phyloP scores from a whole-genome alignment of 2,113 vertebrate species.

The Oryzias melastigma region DNA sequence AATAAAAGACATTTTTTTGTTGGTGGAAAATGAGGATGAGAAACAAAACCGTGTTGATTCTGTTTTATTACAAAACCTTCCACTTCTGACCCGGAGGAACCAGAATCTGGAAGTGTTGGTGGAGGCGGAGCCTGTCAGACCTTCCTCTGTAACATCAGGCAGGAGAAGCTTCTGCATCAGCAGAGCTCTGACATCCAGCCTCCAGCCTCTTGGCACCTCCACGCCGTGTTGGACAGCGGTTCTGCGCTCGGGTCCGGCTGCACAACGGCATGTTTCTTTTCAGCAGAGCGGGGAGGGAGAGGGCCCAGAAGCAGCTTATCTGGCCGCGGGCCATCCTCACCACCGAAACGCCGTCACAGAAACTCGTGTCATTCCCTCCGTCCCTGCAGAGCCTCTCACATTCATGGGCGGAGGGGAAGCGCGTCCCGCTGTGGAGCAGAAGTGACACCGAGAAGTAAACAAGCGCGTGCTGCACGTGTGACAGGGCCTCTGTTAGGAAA shows the following conservation, averaged over 20 bases:
- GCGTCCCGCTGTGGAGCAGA: constrained; percentile 44
- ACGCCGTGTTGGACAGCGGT: constrained; percentile 45
- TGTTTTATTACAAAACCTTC: too few species aligned
- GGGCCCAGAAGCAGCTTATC: constrained; percentile 40
- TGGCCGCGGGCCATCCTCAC: constrained; percentile 63
- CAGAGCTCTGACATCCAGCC: constrained; percentile 25
- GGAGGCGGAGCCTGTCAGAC: too few species aligned
- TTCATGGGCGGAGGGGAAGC: constrained; percentile 36
- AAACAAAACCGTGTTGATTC: too few species aligned
- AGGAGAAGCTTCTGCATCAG: constrained; percentile 24
- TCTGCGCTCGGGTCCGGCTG: constrained; percentile 32
- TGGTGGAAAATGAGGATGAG: too few species aligned
- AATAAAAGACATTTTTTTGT: too few species aligned
- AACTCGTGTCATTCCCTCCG: constrained; percentile 17
- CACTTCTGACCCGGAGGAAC: too few species aligned
- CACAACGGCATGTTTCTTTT: constrained; percentile 65
- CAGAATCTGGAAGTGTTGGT: too few species aligned
- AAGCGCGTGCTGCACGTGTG: constrained; percentile 30
- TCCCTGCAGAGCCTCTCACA: constrained; percentile 32
- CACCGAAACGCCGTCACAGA: constrained; percentile 46
- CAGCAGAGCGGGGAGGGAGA: constrained; percentile 26
- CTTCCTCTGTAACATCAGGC: neutral
- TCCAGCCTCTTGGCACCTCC: constrained; percentile 44
- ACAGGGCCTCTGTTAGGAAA: constrained; percentile 41
- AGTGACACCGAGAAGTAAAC: constrained; percentile 50